phyloP scores from a whole-genome alignment of 2,797 vertebrate genomes.

The Parotocinclus haroldoi region DNA sequence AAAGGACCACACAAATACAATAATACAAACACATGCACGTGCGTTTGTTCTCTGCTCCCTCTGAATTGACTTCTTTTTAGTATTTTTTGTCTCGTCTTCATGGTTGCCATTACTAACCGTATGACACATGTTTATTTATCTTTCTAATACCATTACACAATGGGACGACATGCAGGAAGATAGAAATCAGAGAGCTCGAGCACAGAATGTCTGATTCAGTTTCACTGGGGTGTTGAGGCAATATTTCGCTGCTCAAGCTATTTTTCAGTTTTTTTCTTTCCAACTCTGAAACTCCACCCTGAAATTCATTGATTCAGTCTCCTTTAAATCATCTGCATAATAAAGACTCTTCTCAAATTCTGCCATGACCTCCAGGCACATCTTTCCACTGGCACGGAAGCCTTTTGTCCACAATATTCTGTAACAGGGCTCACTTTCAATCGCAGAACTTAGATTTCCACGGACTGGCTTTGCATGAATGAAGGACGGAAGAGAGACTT shows the following conservation, averaged over 20 bases:
- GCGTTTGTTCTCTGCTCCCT: no score
- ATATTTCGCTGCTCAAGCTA: not conserved
- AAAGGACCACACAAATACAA: no score
- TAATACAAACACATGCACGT: no score
- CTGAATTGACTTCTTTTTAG: no score
- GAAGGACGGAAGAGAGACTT: conserved; percentile 27
- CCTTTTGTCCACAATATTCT: conserved; percentile 21
- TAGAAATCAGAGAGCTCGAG: conserved; percentile 1
- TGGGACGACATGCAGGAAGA: not conserved
- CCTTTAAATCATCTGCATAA: conserved; percentile 22
- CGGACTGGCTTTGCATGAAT: conserved; percentile 6
- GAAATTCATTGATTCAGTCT: conserved; percentile 10
- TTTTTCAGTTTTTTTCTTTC: conserved; percentile 3
- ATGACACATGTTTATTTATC: not conserved
- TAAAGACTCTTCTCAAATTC: conserved; percentile 31
- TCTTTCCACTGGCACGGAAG: conserved; percentile 20
- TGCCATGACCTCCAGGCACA: conserved; percentile 14
- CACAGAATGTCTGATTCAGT: conserved; percentile 45
- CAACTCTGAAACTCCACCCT: conserved; percentile 10
- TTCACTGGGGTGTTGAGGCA: conserved; percentile 19
- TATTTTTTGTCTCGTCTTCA: no score
- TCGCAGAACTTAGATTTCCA: conserved; percentile 15
- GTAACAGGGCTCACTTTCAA: conserved; percentile 4
- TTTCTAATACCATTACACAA: not conserved
- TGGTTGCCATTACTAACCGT: no score